Percentiles rank a stretch among this genome's conserved stretches.
Evolutionary conservation across 2,113 vertebrate genomes (phyloP).

Genomic region (Marmota monax): DNA sequence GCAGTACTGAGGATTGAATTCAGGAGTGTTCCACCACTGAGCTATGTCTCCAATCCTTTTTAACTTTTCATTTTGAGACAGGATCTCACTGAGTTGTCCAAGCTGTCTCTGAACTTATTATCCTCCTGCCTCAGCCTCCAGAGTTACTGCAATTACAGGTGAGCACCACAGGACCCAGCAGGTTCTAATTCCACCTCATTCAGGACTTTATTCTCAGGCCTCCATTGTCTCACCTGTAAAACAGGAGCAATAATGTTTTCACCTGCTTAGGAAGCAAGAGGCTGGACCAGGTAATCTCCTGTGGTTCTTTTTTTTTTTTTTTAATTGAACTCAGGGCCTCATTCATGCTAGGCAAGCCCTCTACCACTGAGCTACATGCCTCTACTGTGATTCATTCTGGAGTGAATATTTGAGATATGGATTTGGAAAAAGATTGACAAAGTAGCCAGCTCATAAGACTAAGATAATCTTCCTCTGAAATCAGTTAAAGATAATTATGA

Average conservation of each 20-base stretch:
- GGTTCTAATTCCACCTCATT: not conserved
- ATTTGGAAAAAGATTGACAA: not conserved
- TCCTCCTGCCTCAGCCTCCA: too few relatives aligned
- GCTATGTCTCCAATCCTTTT: too few relatives aligned
- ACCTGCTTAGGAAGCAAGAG: not conserved
- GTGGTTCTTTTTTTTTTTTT: not conserved
- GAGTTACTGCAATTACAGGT: too few relatives aligned
- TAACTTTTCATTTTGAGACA: too few relatives aligned
- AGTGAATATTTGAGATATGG: not conserved
- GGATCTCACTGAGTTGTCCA: too few relatives aligned
- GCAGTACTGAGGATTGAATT: too few relatives aligned
- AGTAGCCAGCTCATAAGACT: not conserved
- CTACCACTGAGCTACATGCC: too few relatives aligned
- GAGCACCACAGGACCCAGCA: not conserved
- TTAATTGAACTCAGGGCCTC: too few relatives aligned
- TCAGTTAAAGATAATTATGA: not conserved
- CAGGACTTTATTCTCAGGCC: not conserved
- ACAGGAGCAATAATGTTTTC: not conserved
- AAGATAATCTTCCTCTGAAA: not conserved
- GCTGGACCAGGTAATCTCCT: not conserved
- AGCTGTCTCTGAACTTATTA: too few relatives aligned
- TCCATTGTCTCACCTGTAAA: not conserved
- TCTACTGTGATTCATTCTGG: too few relatives aligned
- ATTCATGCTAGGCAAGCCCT: too few relatives aligned
- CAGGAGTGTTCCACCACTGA: too few relatives aligned